A percentile compares a stretch with the other conserved stretches of the same genome.
phyloP scores from a whole-genome alignment of 2,888 invertebrate species.

The Drosophila gaucha region DNA sequence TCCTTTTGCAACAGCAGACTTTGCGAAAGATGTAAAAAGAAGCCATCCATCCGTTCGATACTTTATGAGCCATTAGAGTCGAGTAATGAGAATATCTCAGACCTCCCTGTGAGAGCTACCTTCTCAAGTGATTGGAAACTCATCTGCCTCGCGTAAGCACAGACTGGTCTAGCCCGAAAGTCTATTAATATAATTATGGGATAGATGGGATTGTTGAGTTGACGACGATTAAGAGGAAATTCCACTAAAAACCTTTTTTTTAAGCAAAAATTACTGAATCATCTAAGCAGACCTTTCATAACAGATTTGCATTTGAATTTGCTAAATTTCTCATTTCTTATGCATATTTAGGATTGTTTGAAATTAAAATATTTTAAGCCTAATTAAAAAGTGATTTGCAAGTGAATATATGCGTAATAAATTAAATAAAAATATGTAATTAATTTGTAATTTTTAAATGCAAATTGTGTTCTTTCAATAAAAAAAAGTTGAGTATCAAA shows the following conservation, averaged over 20 bases:
- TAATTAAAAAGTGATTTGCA: not conserved
- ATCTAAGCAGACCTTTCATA: not conserved
- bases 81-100: not conserved
- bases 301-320: not conserved
- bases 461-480: no score
- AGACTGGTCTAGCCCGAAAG: no score
- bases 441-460: no score
- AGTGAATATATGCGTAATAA: not conserved
- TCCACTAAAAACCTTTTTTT: not conserved
- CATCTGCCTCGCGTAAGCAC: not conserved
- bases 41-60: not conserved
- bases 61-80: not conserved
- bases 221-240: not conserved
- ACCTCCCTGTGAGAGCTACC: not conserved
- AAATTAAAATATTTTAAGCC: not conserved
- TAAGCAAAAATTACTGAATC: not conserved
- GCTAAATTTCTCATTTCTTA: not conserved
- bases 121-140: not conserved
- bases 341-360: not conserved
- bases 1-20: conserved; percentile 25
- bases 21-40: not conserved
- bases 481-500: no score
- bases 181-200: no score
- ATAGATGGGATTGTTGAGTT: no score
- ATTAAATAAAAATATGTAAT: not conserved